A percentile compares a stretch with the other conserved stretches of the same genome.
phyloP scores from a whole-genome alignment of 2,113 vertebrate species.

The Odocoileus hemionus region DNA sequence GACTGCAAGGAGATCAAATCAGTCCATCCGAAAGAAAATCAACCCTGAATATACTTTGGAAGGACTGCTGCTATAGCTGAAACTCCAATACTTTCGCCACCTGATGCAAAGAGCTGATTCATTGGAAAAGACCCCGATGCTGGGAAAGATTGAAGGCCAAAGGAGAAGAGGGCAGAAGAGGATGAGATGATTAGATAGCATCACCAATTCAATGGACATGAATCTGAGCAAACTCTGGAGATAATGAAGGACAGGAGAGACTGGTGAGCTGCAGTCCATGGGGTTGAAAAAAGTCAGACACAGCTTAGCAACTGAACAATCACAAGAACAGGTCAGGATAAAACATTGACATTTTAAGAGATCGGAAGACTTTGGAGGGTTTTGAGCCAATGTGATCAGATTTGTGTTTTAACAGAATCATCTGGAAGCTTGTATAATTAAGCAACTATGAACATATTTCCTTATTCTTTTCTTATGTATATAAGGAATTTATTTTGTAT shows the following conservation, averaged over 20 bases:
- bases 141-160: not conserved
- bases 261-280: not conserved
- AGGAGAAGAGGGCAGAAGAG: not conserved
- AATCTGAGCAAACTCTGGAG: not conserved
- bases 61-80: not conserved
- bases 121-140: not conserved
- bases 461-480: not conserved
- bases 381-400: not conserved
- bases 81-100: not conserved
- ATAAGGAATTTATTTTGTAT: not conserved
- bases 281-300: accelerated
- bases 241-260: not conserved
- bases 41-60: not conserved
- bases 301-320: not conserved
- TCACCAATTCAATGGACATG: not conserved
- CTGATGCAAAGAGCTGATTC: not conserved
- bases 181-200: not conserved
- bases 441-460: not conserved
- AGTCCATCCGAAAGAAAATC: not conserved
- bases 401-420: not conserved
- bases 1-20: not conserved
- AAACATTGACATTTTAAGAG: not conserved
- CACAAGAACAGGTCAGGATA: not conserved
- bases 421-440: not conserved
- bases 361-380: not conserved